These are phyloP conservation scores for Myotis davidii DNA, from an alignment of 2,113 vertebrate species.

Conservation along the genomic window DNA sequence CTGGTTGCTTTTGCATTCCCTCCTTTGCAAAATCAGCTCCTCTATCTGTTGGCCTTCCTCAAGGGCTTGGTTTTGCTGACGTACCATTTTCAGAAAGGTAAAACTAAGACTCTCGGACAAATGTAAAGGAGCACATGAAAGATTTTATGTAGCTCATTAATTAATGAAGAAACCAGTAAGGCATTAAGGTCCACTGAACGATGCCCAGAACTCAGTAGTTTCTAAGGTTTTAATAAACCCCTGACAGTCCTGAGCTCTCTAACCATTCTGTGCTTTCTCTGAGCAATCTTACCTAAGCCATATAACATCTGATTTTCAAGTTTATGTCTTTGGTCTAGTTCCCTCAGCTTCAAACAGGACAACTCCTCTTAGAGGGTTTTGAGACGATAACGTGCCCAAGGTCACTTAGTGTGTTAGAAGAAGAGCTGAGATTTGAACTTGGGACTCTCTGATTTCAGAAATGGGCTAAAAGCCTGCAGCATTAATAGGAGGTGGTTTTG, in stretches of 20 bases:
- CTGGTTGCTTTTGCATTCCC: background rate
- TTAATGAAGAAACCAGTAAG: slow-evolving; percentile 38
- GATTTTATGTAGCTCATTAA: background rate
- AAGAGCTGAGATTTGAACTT: slow-evolving; percentile 8
- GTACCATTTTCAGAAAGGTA: slow-evolving; percentile 21
- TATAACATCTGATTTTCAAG: background rate
- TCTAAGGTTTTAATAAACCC: background rate
- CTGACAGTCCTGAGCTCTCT: background rate
- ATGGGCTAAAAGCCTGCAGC: background rate
- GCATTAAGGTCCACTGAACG: background rate
- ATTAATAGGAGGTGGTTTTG: background rate
- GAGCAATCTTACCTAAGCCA: background rate
- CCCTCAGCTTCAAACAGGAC: background rate
- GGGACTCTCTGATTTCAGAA: background rate
- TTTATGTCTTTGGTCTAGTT: slow-evolving; percentile 34
- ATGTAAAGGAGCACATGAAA: slow-evolving; percentile 3
- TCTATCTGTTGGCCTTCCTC: background rate
- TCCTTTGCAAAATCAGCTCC: background rate
- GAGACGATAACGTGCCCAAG: background rate
- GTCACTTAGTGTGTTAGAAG: slow-evolving; percentile 15
- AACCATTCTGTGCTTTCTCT: background rate
- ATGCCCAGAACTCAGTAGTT: background rate
- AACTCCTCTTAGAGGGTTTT: background rate
- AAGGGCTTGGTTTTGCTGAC: background rate
- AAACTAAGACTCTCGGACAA: background rate